Base-by-base conservation (phyloP, 2,888 invertebrate species). In the Myathropa florea region DNA sequence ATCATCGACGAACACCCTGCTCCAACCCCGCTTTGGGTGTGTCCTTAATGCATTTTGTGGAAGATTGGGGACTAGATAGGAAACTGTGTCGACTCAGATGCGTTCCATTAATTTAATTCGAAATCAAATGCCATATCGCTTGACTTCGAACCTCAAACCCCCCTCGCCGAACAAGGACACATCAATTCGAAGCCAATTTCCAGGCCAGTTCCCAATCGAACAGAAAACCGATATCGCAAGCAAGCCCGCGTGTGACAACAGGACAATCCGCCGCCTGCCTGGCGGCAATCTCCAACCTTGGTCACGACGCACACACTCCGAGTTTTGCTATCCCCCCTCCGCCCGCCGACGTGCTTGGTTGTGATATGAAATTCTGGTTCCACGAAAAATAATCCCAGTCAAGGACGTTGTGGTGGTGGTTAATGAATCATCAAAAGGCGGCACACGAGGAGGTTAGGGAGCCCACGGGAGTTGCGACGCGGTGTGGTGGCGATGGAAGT, bases 341-440 rank as follows among this genome's bases (percentile, higher is more conserved):
- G 46, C 46, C 53, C 23, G 3, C 9, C 33, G 33, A 2, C 9
- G 10, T 33, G 33, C 4, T 10, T 33, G 33, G 7, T 33, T 33
- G 33, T 33, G 21, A 28, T 63, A 24, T n/a, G 73, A 36, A 53
- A 30, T 4, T 30, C 14, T 28, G 28, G 55, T 18, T 68, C 70
- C 28, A 71, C 59, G 55, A 28, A 26, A 53, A 55, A 55, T 46
- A 71, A 60, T 26, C 39, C 39, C 39, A 28, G 21, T 28, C 71
- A 71, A 71, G 71, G 71, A 59, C 71, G 39, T 10, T 39, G 18
- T 18, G n/a, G 28, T 18, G 28, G 60, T 24, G 18, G 39, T 39
- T 71, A 71, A 71, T 60, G 71, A 71, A 60, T 60, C 70, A 39
- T 71, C 46, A 46, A 46, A 46, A 46, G 46, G 46, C 46, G 46